Conservation (phyloP, 2,888 invertebrate genomes). For the Tetranychus truncatus region DNA sequence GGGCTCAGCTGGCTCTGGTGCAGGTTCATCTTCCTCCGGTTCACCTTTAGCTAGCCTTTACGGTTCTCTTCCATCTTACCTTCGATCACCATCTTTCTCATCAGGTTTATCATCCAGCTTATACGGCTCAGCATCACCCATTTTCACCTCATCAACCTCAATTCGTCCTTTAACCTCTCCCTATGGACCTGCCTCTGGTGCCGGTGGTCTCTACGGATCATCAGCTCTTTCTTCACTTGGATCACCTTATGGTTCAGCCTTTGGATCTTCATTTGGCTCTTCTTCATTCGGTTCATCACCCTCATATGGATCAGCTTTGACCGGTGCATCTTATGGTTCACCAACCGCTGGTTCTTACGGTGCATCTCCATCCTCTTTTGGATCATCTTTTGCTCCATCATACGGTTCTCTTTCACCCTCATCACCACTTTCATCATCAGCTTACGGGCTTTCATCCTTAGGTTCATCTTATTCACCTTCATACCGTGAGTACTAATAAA, state of each 20-base stretch:
- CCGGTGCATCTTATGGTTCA: not conserved
- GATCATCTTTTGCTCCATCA: conserved; percentile 3
- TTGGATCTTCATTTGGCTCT: conserved; percentile 3
- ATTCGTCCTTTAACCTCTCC: not conserved
- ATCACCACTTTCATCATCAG: not conserved
- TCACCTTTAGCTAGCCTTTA: not conserved
- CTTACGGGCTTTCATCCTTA: not conserved
- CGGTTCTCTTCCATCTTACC: conserved; percentile 5
- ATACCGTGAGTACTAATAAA: not conserved
- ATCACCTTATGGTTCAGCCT: not conserved
- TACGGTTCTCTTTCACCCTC: not conserved
- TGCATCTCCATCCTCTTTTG: conserved; percentile 2
- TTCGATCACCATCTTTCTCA: conserved; percentile 2
- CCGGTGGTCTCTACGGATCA: not conserved
- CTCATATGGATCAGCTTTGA: not conserved
- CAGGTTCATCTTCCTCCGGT: not conserved
- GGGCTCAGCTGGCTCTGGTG: conserved; percentile 2
- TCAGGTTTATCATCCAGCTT: not conserved
- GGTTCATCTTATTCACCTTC: not conserved
- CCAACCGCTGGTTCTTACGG: not conserved
- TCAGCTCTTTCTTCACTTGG: not conserved
- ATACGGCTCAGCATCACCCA: conserved; percentile 1
- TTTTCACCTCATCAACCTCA: conserved; percentile 7
- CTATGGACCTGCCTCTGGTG: not conserved
- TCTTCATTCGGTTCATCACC: conserved; percentile 4